Conservation (phyloP, 2,797 vertebrate species). For the Phalanger gymnotis region DNA sequence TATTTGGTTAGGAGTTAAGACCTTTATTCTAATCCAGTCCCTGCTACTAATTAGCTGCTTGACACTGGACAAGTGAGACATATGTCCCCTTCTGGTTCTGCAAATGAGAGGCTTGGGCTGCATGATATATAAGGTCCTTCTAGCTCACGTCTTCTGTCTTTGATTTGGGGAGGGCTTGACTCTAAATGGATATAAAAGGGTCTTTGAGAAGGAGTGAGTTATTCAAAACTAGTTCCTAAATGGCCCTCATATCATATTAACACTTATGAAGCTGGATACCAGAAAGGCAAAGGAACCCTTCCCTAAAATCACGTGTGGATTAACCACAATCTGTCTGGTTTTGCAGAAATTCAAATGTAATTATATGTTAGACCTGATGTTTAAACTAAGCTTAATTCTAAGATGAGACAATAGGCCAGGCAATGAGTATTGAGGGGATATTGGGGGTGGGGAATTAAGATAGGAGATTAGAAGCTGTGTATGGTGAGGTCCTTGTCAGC, state of each 20-base stretch:
- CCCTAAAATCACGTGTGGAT: not conserved
- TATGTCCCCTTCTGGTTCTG: not conserved
- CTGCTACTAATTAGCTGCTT: not conserved
- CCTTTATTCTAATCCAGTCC: not conserved
- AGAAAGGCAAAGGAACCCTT: not conserved
- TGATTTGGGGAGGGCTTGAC: not conserved
- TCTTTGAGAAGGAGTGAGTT: not conserved
- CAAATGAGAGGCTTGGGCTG: not conserved
- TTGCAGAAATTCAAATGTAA: not conserved
- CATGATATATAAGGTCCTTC: not conserved
- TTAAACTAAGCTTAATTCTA: not conserved
- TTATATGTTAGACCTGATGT: not conserved
- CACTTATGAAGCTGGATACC: not conserved
- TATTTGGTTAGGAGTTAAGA: not conserved
- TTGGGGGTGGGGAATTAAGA: not conserved
- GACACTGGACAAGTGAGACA: not conserved
- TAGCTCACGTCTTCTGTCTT: not conserved
- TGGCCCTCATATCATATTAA: not conserved
- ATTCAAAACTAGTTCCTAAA: conserved; percentile 11
- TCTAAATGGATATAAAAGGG: not conserved
- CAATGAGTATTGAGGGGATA: not conserved
- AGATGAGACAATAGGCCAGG: not conserved
- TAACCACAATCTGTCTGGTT: not conserved
- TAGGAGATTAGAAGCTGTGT: not conserved
- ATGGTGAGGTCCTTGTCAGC: not conserved